These are phyloP conservation scores for Actinopyga echinites DNA, from an alignment of 53 echinoderm and acorn worm genomes.

Conservation along the genomic window DNA sequence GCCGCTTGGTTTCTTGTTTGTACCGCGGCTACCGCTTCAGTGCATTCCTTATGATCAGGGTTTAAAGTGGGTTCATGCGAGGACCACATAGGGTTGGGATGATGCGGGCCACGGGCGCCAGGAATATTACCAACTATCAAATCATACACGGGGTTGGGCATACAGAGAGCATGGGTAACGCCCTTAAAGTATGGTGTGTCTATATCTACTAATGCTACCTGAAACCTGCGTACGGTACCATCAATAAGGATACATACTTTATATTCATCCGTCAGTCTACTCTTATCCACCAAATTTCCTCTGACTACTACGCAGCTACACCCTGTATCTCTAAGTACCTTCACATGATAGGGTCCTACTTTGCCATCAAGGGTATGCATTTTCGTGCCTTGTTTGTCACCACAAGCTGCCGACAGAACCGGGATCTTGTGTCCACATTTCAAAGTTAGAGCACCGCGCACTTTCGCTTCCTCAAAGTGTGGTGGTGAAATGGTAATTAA, in stretches of 20 bases:
- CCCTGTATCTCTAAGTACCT: slow-evolving; percentile 42
- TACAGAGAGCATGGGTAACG: slow-evolving; percentile 5
- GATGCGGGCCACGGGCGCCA: not conserved
- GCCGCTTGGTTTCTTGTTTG: not conserved
- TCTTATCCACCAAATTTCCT: not conserved
- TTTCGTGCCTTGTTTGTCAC: not conserved
- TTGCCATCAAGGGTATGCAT: slow-evolving; percentile 35
- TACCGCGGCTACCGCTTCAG: not conserved
- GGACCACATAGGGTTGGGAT: not conserved
- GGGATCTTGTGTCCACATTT: slow-evolving; percentile 33
- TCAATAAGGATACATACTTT: slow-evolving; percentile 44
- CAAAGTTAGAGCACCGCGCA: not conserved
- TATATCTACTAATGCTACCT: slow-evolving; percentile 18
- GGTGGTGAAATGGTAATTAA: not conserved
- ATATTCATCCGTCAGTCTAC: slow-evolving; percentile 28
- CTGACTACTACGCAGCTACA: slow-evolving; percentile 42
- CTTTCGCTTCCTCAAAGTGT: not conserved
- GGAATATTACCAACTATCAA: slow-evolving; percentile 39
- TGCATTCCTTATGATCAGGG: not conserved
- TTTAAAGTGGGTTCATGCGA: not conserved
- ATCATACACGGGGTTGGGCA: slow-evolving; percentile 52
- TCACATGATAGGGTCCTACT: slow-evolving; percentile 6
- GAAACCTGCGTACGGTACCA: slow-evolving; percentile 37
- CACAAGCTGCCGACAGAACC: slow-evolving; percentile 39
- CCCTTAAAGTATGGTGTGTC: slow-evolving; percentile 51